Conservation (phyloP, 2,113 vertebrate genomes). For the Callopanchax toddi region DNA sequence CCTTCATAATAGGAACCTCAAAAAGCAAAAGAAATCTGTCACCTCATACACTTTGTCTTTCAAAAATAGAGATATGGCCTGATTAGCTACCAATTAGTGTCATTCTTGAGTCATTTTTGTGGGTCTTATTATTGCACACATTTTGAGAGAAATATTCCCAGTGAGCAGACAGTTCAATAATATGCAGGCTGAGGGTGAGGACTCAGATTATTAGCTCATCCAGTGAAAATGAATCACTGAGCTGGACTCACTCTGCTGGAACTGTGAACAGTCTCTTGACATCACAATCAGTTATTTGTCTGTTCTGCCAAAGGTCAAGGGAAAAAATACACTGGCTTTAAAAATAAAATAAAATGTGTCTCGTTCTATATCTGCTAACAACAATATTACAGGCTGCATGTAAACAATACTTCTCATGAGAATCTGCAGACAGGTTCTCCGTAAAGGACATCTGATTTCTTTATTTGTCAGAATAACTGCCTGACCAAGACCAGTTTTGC, state of each 20-base stretch:
- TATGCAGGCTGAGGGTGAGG: conserved; percentile 14
- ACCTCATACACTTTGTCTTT: no score
- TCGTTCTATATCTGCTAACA: background rate
- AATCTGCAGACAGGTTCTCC: no score
- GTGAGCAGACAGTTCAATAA: conserved; percentile 1
- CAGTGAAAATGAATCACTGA: conserved; percentile 21
- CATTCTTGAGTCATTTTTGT: conserved; percentile 12
- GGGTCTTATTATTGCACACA: background rate
- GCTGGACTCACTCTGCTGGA: conserved; percentile 19
- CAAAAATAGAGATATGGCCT: conserved; percentile 3
- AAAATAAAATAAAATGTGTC: no score
- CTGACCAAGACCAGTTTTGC: no score
- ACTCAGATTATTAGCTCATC: conserved; percentile 11
- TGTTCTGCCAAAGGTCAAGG: conserved; percentile 2
- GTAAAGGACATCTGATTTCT: no score
- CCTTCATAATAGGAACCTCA: background rate
- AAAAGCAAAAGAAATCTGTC: background rate
- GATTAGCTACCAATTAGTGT: conserved; percentile 18
- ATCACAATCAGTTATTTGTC: conserved; percentile 16
- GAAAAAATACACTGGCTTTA: no score
- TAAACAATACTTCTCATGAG: no score
- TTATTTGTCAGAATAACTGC: no score
- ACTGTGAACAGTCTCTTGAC: conserved; percentile 22
- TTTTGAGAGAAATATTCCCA: conserved; percentile 5
- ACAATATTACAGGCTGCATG: background rate